Percentiles rank a stretch among this genome's conserved stretches.
phyloP scores from a whole-genome alignment of 2,888 invertebrate genomes.

The Ptilodon capucinus region DNA sequence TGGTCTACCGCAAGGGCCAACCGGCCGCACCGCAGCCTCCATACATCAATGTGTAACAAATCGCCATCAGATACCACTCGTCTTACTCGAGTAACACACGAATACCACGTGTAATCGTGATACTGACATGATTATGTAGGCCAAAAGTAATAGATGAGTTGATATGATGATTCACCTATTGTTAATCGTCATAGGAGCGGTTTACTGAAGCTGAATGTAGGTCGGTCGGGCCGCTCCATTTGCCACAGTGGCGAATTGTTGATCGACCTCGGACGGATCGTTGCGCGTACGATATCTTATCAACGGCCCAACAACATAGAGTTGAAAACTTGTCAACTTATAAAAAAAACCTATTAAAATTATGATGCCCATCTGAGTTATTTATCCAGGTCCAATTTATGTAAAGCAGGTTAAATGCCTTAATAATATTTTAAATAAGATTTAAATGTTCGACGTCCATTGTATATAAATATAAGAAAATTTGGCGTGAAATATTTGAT shows the following conservation, averaged over 20 bases:
- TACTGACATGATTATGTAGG: slow-evolving; percentile 42
- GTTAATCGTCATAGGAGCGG: slow-evolving; percentile 74
- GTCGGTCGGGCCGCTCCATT: slow-evolving; percentile 78
- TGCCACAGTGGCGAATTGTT: slow-evolving; percentile 76
- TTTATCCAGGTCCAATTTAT: too few species aligned
- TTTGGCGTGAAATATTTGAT: too few species aligned
- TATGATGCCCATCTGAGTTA: background rate
- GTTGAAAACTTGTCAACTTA: slow-evolving; percentile 37
- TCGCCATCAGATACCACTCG: slow-evolving; percentile 29
- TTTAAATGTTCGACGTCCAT: too few species aligned
- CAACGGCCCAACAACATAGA: slow-evolving; percentile 35
- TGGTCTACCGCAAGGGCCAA: slow-evolving; percentile 56
- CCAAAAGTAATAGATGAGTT: slow-evolving; percentile 54
- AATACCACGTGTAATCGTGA: slow-evolving; percentile 33
- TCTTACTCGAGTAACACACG: slow-evolving; percentile 29
- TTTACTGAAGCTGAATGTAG: slow-evolving; percentile 70
- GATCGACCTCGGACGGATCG: slow-evolving; percentile 72
- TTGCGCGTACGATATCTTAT: slow-evolving; percentile 71
- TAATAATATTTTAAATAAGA: background rate
- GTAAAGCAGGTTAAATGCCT: too few species aligned
- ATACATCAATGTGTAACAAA: slow-evolving; percentile 33
- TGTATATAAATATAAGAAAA: too few species aligned
- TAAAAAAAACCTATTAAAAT: slow-evolving; percentile 12
- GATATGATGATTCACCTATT: slow-evolving; percentile 69
- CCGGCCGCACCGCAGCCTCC: slow-evolving; percentile 32